A percentile compares a stretch with the other conserved stretches of the same genome.
phyloP scores from a whole-genome alignment of 2,113 vertebrate genomes.

The Tenrec ecaudatus region DNA sequence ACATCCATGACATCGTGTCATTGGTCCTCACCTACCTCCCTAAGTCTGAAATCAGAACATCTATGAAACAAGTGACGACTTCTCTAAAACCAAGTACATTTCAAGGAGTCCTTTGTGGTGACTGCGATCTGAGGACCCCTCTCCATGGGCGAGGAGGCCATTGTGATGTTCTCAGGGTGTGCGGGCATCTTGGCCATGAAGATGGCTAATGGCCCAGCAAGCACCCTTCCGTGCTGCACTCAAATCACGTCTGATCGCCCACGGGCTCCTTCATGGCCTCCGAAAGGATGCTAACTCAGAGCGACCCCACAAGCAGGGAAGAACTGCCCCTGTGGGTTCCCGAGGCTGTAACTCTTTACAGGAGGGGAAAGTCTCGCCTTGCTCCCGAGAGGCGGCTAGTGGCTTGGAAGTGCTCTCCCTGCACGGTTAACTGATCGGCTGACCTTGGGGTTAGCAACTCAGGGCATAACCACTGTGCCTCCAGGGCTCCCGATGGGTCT shows the following conservation, averaged over 20 bases:
- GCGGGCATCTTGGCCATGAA: neutral
- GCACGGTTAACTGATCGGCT: too few relatives aligned
- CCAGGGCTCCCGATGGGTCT: too few relatives aligned
- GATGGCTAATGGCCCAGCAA: neutral
- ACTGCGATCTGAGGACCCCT: neutral
- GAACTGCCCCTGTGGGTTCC: too few relatives aligned
- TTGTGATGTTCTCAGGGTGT: neutral
- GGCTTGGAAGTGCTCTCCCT: too few relatives aligned
- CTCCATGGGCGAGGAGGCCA: neutral
- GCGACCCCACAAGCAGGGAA: too few relatives aligned
- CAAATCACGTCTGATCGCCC: neutral
- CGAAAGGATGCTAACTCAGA: neutral
- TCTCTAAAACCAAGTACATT: neutral
- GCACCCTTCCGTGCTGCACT: neutral
- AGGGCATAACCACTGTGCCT: too few relatives aligned
- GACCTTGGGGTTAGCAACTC: too few relatives aligned
- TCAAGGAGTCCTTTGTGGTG: neutral
- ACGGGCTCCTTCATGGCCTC: too few relatives aligned
- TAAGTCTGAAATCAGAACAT: neutral
- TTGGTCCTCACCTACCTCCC: neutral
- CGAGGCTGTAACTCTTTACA: too few relatives aligned
- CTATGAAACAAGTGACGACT: neutral
- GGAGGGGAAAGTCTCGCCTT: too few relatives aligned
- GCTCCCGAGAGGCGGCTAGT: too few relatives aligned
- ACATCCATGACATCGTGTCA: neutral